Base-by-base conservation (phyloP, 2,888 invertebrate genomes). In the Esperia sulphurella region DNA sequence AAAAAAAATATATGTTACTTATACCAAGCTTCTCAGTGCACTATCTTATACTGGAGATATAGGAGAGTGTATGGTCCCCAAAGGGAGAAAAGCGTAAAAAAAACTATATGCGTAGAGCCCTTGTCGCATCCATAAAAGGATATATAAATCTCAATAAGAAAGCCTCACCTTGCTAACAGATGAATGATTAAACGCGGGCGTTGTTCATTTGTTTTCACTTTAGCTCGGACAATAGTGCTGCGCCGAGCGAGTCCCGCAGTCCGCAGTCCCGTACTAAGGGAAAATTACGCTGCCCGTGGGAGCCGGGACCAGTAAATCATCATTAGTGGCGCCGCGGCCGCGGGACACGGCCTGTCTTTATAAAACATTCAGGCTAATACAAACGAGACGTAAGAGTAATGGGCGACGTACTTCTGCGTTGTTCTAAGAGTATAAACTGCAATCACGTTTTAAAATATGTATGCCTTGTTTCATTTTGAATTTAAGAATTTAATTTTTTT, bases 191-290 rank as follows among this genome's bases (percentile, higher is more conserved):
- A 86, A 77, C 76, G 75, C 65, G 71, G 74, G 75, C 75, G 75
- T 78, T 73, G 78, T 83, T 83, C 76, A 85, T 86, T 87, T 83
- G 85, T 85, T 86, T 85, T 85, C 84, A 85, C 84, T 83, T 82
- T 79, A 69, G 79, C 69, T 68, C 63, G 73, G 72, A 78, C 79
- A 75, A 76, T 70, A 77, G 68, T 68, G 65, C 69, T 71, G 68
- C 66, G 68, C 31, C 38, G 44, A 10, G 28, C 28, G 12, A 37
- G 37, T 37, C 12, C 46, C 10, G 45, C 41, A 39, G 46, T 33
- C 51, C 46, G 44, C 41, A 13, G 41, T 40, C 46, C 45, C 71
- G 71, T 73, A 74, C 78, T 83, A 83, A 85, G 80, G 79, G 83
- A 82, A 79, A 86, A 83, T 84, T 85, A 85, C 83, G 77, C 74